Evolutionary conservation across 1,140 invertebrate genomes (phyloP).

Genomic region (Harlomillsia oculata): DNA sequence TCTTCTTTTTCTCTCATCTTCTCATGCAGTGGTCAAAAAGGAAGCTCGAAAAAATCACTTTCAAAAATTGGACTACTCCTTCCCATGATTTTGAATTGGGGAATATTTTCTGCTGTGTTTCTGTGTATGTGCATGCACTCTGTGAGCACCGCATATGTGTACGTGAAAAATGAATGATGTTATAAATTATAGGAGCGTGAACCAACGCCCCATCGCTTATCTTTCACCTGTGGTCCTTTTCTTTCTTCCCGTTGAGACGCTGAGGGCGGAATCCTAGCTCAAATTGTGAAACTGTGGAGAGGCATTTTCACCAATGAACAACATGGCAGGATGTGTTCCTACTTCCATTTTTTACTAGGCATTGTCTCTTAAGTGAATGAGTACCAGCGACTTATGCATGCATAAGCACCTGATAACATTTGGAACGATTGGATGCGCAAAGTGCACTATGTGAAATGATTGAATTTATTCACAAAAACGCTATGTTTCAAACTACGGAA

Average conservation of each 20-base stretch:
- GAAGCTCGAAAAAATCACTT: slow-evolving; percentile 15
- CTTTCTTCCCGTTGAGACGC: neutral
- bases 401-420: too few species aligned
- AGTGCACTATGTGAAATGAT: too few species aligned
- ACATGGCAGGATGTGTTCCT: neutral
- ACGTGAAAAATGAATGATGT: slow-evolving; percentile 34
- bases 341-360: neutral
- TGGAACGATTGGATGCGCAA: too few species aligned
- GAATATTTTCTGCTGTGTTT: too few species aligned
- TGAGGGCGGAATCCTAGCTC: neutral
- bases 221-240: slow-evolving; percentile 12
- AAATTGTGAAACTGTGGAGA: neutral
- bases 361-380: neutral
- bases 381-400: too few species aligned
- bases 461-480: too few species aligned
- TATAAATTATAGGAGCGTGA: slow-evolving; percentile 26
- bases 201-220: slow-evolving; percentile 30
- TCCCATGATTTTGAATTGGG: too few species aligned
- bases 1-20: slow-evolving; percentile 5
- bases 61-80: slow-evolving; percentile 12
- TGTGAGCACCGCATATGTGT: too few species aligned
- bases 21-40: too few species aligned
- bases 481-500: too few species aligned
- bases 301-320: neutral
- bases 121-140: too few species aligned